Percentiles rank a stretch among this genome's conserved stretches.
These are phyloP conservation scores for Anas georgica DNA, from an alignment of 2,797 vertebrate genomes.

Conservation along the genomic window DNA sequence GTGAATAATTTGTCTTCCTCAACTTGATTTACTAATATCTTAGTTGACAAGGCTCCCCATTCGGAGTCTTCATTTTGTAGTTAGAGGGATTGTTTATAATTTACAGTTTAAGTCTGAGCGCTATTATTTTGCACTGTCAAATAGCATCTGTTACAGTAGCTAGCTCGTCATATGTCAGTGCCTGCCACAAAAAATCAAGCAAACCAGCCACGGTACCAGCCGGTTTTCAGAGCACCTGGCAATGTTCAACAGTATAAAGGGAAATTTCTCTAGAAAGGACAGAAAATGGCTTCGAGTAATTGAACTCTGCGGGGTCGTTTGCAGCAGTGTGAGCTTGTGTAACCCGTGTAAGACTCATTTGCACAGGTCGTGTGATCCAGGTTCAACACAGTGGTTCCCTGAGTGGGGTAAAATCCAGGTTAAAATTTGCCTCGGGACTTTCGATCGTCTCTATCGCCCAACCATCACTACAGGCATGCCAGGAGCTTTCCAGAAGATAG, in stretches of 20 bases:
- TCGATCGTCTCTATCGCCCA: neutral
- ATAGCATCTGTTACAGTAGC: conserved; percentile 66
- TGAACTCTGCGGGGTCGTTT: neutral
- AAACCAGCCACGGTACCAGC: neutral
- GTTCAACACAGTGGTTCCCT: neutral
- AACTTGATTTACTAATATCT: conserved; percentile 69
- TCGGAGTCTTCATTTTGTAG: conserved; percentile 68
- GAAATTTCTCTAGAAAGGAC: neutral
- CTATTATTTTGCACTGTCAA: conserved; percentile 69
- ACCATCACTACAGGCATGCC: neutral
- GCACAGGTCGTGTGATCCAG: neutral
- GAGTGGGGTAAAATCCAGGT: neutral
- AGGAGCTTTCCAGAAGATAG: neutral
- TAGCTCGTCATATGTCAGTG: conserved; percentile 21
- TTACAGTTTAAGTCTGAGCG: conserved; percentile 66
- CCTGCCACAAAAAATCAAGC: conserved; percentile 18
- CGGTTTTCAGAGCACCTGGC: neutral
- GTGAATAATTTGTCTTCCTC: conserved; percentile 73
- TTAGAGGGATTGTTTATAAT: conserved; percentile 74
- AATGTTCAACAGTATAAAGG: neutral
- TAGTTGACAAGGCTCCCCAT: conserved; percentile 67
- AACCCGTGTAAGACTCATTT: neutral
- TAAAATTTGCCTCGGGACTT: neutral
- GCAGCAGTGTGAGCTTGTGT: neutral
- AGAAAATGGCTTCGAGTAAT: neutral